phyloP scores from a whole-genome alignment of 2,888 invertebrate species.

The Fragum fragum region DNA sequence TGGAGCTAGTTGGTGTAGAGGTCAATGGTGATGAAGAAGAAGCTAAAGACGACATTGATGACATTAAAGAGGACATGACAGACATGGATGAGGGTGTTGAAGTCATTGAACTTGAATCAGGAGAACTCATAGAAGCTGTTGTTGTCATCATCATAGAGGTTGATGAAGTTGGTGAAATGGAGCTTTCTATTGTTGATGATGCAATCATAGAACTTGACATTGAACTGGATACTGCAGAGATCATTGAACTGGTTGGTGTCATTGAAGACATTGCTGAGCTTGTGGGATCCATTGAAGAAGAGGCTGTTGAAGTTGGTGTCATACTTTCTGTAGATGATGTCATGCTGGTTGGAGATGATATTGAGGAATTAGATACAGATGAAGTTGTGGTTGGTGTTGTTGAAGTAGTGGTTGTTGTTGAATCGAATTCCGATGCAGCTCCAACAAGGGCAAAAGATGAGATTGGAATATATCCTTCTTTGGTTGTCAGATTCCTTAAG shows the following conservation, averaged over 20 bases:
- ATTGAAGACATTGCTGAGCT: too few species aligned
- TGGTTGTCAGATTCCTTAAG: neutral
- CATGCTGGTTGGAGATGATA: neutral
- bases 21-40: conserved; percentile 1
- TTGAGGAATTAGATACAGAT: neutral
- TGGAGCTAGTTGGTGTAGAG: neutral
- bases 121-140: neutral
- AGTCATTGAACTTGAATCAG: neutral
- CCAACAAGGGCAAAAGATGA: conserved; percentile 2
- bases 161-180: neutral
- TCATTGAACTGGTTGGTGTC: too few species aligned
- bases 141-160: neutral
- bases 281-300: too few species aligned
- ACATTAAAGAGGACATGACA: neutral
- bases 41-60: neutral
- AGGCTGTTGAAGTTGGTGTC: too few species aligned
- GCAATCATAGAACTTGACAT: too few species aligned
- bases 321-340: neutral
- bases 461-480: conserved; percentile 2
- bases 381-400: conserved; percentile 10
- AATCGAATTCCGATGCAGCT: neutral
- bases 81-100: neutral
- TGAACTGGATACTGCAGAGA: too few species aligned
- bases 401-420: conserved; percentile 1
- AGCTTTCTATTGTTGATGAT: neutral